Conservation (phyloP, 1,140 invertebrate genomes). For the Trissolcus basalis region DNA sequence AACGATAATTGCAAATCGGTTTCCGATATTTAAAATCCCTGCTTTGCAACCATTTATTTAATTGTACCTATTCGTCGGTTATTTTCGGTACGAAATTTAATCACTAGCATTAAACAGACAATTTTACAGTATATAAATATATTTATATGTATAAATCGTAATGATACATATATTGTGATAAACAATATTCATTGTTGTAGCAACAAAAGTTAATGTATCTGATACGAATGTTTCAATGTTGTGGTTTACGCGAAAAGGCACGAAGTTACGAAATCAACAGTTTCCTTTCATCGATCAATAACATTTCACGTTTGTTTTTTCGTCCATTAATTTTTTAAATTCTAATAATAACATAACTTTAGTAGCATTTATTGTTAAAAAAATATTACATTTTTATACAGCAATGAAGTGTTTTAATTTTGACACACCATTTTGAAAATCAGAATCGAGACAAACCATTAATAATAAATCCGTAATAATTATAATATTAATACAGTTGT, state of each 20-base stretch:
- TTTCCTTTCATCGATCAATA: constrained; percentile 18
- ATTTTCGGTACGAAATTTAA: constrained; percentile 40
- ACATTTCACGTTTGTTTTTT: constrained; percentile 15
- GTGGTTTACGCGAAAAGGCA: constrained; percentile 39
- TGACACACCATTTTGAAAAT: too few relatives aligned
- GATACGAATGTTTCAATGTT: constrained; percentile 5
- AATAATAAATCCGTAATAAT: neutral
- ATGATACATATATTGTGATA: constrained; percentile 1
- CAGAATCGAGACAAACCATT: neutral
- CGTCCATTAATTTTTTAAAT: too few relatives aligned
- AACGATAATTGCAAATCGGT: constrained; percentile 22
- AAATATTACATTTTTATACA: too few relatives aligned
- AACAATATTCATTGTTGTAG: neutral
- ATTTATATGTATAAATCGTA: constrained; percentile 17
- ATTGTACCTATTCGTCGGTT: constrained; percentile 7
- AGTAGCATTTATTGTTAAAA: neutral
- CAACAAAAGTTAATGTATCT: constrained; percentile 21
- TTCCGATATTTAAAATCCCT: constrained; percentile 28
- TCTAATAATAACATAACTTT: neutral
- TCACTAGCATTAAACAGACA: constrained; percentile 48
- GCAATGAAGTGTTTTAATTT: too few relatives aligned
- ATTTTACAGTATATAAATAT: constrained; percentile 54
- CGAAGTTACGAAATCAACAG: constrained; percentile 42
- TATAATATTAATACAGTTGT: constrained; percentile 4
- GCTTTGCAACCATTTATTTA: constrained; percentile 22